Evolutionary conservation across 2,888 invertebrate species (phyloP), one percentile per base, ranked within the genome.

Genomic region (Tubulanus polymorphus): DNA sequence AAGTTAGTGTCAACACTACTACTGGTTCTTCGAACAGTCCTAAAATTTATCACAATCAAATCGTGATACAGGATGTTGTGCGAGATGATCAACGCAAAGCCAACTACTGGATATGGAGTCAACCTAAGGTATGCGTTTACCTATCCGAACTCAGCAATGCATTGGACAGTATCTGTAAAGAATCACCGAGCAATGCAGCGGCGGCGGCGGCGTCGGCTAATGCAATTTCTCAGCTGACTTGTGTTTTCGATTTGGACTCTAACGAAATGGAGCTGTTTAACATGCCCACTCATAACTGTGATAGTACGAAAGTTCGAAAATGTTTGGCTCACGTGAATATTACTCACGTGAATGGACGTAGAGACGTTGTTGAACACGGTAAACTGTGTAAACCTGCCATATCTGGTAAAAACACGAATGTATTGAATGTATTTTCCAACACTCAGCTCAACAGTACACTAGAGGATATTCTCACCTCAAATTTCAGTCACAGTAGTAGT

Each of bases 301-400:
- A 41, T 5, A 5, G 6, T 8, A 8, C 15, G 5, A 15, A 8
- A 15, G 15, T 41, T 8, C 5, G 41, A 15, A 41, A 41, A 15
- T 41, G 41, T 15, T 41, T 41, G 15, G 41, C 41, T 41, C 41
- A 41, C 41, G 41, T 41, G 41, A 41, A 41, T 23, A 41, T 41
- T 20, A 41, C 41, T 15, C 41, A 41, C 23, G 41, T 41, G 6
- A 15, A 41, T 3, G 41, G 41, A 5, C 5, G 6, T 15, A 41
- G 41, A 41, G 41, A 41, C 41, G 23, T 15, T 8, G 15, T 3
- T 23, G 15, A 5, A 5, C 41, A 41, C 41, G 41, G 41, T 3
- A 41, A 41, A 15, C 41, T 41, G 15, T 3, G 6, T 15, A 41
- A 41, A 15, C 41, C 41, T 3, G 5, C 6, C 5, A 3, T 23